These are phyloP conservation scores for Lagenorhynchus albirostris DNA, from an alignment of 2,113 vertebrate genomes.

Conservation along the genomic window DNA sequence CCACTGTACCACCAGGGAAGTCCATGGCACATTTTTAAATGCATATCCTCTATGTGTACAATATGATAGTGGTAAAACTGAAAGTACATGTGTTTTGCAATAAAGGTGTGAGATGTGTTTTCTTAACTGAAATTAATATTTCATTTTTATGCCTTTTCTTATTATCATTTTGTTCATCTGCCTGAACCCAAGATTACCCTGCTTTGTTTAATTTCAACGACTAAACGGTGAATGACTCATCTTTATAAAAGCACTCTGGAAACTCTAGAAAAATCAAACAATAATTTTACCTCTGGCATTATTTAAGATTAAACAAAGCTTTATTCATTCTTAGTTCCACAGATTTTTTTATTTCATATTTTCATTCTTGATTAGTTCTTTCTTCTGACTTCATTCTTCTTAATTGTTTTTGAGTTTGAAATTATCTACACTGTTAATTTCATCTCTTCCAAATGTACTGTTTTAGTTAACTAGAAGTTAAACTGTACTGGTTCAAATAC, in stretches of 20 bases:
- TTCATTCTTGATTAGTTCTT: background rate
- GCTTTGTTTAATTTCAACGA: background rate
- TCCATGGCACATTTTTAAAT: background rate
- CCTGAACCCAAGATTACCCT: background rate
- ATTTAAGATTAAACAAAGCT: background rate
- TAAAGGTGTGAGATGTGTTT: background rate
- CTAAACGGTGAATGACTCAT: background rate
- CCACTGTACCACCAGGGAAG: too few species aligned
- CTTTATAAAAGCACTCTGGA: background rate
- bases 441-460: background rate
- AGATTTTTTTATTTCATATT: background rate
- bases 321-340: background rate
- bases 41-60: background rate
- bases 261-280: background rate
- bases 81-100: background rate
- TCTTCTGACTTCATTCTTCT: background rate
- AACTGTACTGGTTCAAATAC: background rate
- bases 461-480: background rate
- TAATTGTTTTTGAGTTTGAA: background rate
- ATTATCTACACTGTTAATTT: background rate
- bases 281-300: background rate
- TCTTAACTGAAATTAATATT: conserved; percentile 8
- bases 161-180: background rate
- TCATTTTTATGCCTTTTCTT: background rate
- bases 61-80: background rate